Evolutionary conservation across 2,113 vertebrate genomes (phyloP), one percentile per base, ranked within the genome.

Genomic region (Pluvianellus socialis): DNA sequence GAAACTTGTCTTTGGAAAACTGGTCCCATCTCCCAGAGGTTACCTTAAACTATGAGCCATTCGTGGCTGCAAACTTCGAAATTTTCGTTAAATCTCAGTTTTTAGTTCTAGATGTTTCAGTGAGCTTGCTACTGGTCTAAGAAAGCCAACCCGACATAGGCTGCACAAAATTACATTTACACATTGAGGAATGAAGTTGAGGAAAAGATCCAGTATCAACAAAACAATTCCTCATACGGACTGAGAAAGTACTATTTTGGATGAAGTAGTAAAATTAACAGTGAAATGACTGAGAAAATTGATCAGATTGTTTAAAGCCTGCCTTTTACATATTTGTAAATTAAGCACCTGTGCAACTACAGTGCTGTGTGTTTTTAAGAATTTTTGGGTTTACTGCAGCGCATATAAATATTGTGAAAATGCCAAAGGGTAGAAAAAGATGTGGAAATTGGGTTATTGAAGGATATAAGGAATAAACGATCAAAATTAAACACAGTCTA

Each of bases 401-500:
- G 2, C 47, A 42, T 17, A 33, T 30, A 33, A 67, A 68, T 67
- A 44, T 0, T 3, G 18, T 17, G 47, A 50, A 58, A 66, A n/a
- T 72, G 11, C 12, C 20, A 6, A 28, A 75, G 6, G 10, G 1
- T 44, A 30, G 30, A 27, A 66, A 67, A 68, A 49, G 27, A n/a
- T 18, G 24, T 21, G 24, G 40, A 40, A n/a, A 63, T 56, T 6
- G 4, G 8, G 56, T 79, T 84, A 32, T 42, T 58, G 35, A 40
- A 65, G 16, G 14, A 50, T 47, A 3, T 22, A 28, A 17, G 33
- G 16, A 80, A 7, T 9, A 73, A 20, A 45, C n/a, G 6, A 61
- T 26, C 16, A 49, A 53, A 83, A 33, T 0, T 0, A 44, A 87
- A 32, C 1, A 24, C 9, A 30, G 1, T 45, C 53, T 80, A 15